These are phyloP conservation scores for Halocynthia roretzi DNA, from an alignment of 23 tunicate genomes.

Conservation along the genomic window DNA sequence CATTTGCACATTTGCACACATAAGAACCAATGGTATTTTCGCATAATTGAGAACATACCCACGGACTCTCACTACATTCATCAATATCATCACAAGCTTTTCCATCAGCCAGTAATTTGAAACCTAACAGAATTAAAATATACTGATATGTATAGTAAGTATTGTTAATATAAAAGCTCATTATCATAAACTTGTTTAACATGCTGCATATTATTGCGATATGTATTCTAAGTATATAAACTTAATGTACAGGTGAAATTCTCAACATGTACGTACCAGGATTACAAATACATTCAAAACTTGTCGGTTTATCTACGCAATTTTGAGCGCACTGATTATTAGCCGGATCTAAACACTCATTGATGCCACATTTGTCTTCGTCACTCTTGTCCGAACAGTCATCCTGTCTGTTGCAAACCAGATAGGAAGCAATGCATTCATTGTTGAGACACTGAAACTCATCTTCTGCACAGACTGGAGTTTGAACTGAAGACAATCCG, in stretches of 20 bases:
- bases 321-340: conserved; percentile 65
- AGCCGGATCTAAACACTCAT: conserved; percentile 42
- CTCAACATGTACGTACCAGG: conserved; percentile 23
- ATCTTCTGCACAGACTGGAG: conserved; percentile 24
- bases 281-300: conserved; percentile 65
- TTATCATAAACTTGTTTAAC: neutral
- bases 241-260: no score
- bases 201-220: neutral
- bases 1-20: conserved; percentile 74
- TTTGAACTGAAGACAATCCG: no score
- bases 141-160: neutral
- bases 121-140: conserved; percentile 30
- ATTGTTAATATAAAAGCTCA: neutral
- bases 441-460: conserved; percentile 49
- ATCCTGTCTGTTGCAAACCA: conserved; percentile 51
- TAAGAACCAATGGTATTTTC: conserved; percentile 57
- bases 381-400: conserved; percentile 75
- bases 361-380: conserved; percentile 61
- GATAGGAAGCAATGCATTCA: conserved; percentile 34
- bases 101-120: conserved; percentile 44
- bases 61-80: conserved; percentile 71
- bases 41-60: conserved; percentile 80
- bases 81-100: conserved; percentile 71
- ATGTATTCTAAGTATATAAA: no score
- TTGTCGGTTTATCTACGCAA: conserved; percentile 69